These are phyloP conservation scores for Paedocypris micromegethes DNA, from an alignment of 2,797 vertebrate genomes.

Conservation along the genomic window DNA sequence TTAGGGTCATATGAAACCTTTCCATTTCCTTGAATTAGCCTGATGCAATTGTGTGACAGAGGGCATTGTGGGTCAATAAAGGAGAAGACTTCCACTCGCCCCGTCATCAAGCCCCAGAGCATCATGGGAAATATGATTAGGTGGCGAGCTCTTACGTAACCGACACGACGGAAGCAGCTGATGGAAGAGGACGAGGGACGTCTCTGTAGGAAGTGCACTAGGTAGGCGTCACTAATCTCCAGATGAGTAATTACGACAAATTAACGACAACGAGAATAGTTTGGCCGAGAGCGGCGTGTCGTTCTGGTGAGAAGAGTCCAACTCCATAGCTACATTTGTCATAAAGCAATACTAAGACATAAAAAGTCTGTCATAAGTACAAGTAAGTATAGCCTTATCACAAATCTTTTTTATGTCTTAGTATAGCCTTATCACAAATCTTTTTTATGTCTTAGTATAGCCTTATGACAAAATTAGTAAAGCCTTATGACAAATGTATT, in stretches of 20 bases:
- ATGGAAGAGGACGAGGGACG: constrained; percentile 55
- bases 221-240: constrained; percentile 55
- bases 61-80: constrained; percentile 37
- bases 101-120: constrained; percentile 3
- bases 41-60: constrained; percentile 24
- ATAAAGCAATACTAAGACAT: background rate
- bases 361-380: background rate
- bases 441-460: too few species aligned
- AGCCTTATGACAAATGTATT: too few species aligned
- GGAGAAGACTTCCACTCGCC: constrained; percentile 19
- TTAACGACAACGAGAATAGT: background rate
- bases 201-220: constrained; percentile 56
- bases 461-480: too few species aligned
- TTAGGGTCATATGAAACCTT: constrained; percentile 33
- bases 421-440: too few species aligned
- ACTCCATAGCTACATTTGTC: background rate
- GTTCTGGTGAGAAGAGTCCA: constrained; percentile 4
- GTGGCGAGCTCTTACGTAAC: constrained; percentile 45
- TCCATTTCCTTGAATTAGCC: constrained; percentile 33
- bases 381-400: too few species aligned
- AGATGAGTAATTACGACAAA: constrained; percentile 56
- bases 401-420: too few species aligned
- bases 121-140: constrained; percentile 34
- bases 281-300: background rate
- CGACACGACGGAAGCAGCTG: constrained; percentile 51